Base-by-base conservation (phyloP, 2,888 invertebrate species). In the Trissolcus brochymenae region DNA sequence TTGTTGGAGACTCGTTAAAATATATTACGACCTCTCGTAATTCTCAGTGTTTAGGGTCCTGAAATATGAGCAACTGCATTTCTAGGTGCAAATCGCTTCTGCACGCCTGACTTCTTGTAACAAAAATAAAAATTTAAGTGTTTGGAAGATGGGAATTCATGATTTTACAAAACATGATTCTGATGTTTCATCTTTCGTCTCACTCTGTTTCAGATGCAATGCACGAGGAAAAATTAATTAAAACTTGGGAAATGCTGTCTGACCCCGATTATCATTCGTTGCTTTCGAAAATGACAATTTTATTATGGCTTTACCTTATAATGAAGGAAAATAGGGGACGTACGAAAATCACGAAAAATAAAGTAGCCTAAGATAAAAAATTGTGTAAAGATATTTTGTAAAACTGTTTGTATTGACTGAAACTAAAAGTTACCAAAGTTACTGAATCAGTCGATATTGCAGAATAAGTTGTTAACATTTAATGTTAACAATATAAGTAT, bases 11-110 rank as follows among this genome's bases (percentile, higher is more conserved):
- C 61, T 74, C 78, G 67, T 78, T 74, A 78, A 78, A 71, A 75
- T 71, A 74, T 75, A 78, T 70, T 71, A 78, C 67, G 60, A 62
- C 55, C 65, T 11, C 68, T 78, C 78, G 64, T 61, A 59, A 66
- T 53, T 55, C 60, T 67, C 62, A 57, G 17, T 50, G 62, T 79
- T 79, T 79, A 76, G 43, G 74, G 62, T 75, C 61, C 17, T 49
- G 50, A 61, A 59, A 71, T 62, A 51, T 2, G 7, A 11, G 35
- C 16, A 62, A 70, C 21, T 29, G 55, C 55, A 50, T 9, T 51
- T 51, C 2, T 35, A 35, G 9, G 14, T 40, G 54, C 55, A 55
- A 59, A 54, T 53, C 53, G 41, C 29, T 67, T 53, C 13, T 53
- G 16, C 29, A 29, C 17, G 17, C 50, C 25, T 41, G 25, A 19